Percentiles rank a stretch among this genome's conserved stretches.
These are phyloP conservation scores for Pimephales promelas DNA, from an alignment of 2,113 vertebrate species.

Conservation along the genomic window DNA sequence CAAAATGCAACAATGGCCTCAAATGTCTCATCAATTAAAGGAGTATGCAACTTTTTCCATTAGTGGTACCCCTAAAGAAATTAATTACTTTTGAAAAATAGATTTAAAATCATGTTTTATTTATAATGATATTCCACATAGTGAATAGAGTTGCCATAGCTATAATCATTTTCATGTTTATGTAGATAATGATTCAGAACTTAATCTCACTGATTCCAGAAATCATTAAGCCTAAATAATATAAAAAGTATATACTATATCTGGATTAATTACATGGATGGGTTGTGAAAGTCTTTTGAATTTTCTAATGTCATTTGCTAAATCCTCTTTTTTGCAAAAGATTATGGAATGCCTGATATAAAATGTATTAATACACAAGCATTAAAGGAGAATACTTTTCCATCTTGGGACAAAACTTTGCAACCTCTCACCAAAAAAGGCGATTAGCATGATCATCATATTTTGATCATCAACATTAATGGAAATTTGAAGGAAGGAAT, in stretches of 20 bases:
- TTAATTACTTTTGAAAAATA: neutral
- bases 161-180: no score
- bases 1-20: neutral
- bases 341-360: slow-evolving; percentile 21
- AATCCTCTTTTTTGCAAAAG: neutral
- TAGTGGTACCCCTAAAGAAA: neutral
- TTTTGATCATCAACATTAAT: neutral
- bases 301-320: neutral
- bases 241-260: neutral
- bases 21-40: neutral
- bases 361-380: slow-evolving; percentile 13
- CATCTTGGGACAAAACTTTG: slow-evolving; percentile 16
- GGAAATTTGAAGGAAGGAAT: neutral
- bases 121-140: neutral
- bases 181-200: neutral
- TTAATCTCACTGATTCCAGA: neutral
- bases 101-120: neutral
- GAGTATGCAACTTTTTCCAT: neutral
- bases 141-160: neutral
- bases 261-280: slow-evolving; percentile 24
- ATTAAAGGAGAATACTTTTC: neutral
- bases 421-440: slow-evolving; percentile 23
- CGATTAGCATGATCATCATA: neutral
- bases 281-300: slow-evolving; percentile 24
- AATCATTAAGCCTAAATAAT: neutral